These are phyloP conservation scores for Plusia festucae DNA, from an alignment of 2,888 invertebrate genomes.

Conservation along the genomic window DNA sequence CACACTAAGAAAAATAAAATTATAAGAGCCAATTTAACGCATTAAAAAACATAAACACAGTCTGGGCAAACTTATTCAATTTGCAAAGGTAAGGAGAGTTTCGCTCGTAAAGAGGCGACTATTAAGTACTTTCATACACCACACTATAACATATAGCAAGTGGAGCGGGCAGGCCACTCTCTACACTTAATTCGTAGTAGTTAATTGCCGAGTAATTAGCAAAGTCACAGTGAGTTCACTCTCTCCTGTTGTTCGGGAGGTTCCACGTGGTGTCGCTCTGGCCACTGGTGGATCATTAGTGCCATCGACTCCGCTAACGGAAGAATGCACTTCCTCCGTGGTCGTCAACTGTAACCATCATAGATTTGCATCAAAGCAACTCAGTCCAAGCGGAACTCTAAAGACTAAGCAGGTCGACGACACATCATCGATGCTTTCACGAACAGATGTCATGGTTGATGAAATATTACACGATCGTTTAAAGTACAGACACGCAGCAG, in stretches of 20 bases:
- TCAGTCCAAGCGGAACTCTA: slow-evolving; percentile 51
- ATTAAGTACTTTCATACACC: slow-evolving; percentile 83
- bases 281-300: slow-evolving; percentile 47
- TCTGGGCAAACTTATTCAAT: slow-evolving; percentile 63
- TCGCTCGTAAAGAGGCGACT: slow-evolving; percentile 74
- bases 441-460: slow-evolving; percentile 48
- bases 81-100: slow-evolving; percentile 66
- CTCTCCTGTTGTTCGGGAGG: slow-evolving; percentile 68
- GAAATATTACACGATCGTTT: slow-evolving; percentile 54
- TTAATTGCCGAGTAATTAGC: slow-evolving; percentile 85
- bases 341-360: slow-evolving; percentile 50
- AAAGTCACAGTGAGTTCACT: slow-evolving; percentile 78
- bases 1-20: slow-evolving; percentile 26
- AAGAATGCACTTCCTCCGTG: slow-evolving; percentile 61
- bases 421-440: slow-evolving; percentile 47
- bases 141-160: slow-evolving; percentile 86
- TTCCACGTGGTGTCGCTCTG: slow-evolving; percentile 21
- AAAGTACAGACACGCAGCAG: slow-evolving; percentile 42
- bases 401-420: slow-evolving; percentile 39
- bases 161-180: slow-evolving; percentile 87
- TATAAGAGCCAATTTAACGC: slow-evolving; percentile 29
- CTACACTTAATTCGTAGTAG: slow-evolving; percentile 84
- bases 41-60: slow-evolving; percentile 58
- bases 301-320: slow-evolving; percentile 47
- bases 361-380: slow-evolving; percentile 52